These are phyloP conservation scores for Thymelicus acteon DNA, from an alignment of 2,888 invertebrate genomes.

Conservation along the genomic window DNA sequence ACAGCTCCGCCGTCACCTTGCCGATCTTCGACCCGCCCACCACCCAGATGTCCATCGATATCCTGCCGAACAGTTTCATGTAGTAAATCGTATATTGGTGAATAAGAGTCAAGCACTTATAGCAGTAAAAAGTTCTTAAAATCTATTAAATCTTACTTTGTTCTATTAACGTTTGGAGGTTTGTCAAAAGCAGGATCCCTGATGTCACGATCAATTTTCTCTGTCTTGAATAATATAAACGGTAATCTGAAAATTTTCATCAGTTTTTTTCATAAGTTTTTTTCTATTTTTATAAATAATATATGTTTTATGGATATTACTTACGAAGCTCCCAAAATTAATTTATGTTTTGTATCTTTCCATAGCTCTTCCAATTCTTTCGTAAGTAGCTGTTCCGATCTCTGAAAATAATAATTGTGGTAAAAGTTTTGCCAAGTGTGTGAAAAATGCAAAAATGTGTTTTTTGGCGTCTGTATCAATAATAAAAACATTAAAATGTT, in stretches of 20 bases:
- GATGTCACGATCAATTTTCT: conserved; percentile 69
- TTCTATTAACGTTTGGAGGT: conserved; percentile 55
- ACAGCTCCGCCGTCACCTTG: conserved; percentile 66
- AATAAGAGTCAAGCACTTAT: too few relatives aligned
- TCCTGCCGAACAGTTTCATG: conserved; percentile 47
- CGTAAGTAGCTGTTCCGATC: conserved; percentile 73
- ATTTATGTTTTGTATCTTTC: conserved; percentile 73
- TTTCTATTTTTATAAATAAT: too few relatives aligned
- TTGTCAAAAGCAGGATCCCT: conserved; percentile 72
- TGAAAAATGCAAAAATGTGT: too few relatives aligned
- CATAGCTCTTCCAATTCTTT: conserved; percentile 69
- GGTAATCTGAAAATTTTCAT: conserved; percentile 61
- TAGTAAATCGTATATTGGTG: too few relatives aligned
- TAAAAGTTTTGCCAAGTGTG: too few relatives aligned
- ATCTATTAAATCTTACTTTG: conserved; percentile 55
- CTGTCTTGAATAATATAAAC: conserved; percentile 76
- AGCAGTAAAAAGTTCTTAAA: background rate
- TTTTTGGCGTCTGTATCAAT: too few relatives aligned
- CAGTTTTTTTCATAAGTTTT: too few relatives aligned
- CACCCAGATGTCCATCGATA: conserved; percentile 72
- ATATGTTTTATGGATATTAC: conserved; percentile 45
- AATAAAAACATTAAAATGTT: too few relatives aligned
- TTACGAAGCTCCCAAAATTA: conserved; percentile 77
- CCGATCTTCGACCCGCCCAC: conserved; percentile 74
- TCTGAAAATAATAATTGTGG: conserved; percentile 52